A percentile compares a stretch with the other conserved stretches of the same genome.
These are phyloP conservation scores for Carlito syrichta DNA, from an alignment of 2,113 vertebrate genomes.

Conservation along the genomic window DNA sequence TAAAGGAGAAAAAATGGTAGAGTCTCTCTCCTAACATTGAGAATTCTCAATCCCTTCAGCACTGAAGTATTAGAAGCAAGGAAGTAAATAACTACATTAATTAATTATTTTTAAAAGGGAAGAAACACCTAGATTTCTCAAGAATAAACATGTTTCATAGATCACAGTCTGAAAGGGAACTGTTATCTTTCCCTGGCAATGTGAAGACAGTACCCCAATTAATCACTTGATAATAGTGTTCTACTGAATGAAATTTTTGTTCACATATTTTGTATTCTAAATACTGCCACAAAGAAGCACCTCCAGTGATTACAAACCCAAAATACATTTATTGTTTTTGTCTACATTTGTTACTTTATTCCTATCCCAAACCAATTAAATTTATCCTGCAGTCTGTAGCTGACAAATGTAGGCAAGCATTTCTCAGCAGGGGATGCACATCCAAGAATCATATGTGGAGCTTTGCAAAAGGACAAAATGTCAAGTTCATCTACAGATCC, in stretches of 20 bases:
- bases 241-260: neutral
- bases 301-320: neutral
- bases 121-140: neutral
- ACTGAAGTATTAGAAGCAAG: neutral
- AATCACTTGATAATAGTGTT: neutral
- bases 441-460: neutral
- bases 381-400: neutral
- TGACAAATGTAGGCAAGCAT: neutral
- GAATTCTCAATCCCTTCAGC: neutral
- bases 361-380: neutral
- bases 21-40: neutral
- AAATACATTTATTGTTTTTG: neutral
- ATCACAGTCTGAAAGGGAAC: fast-evolving
- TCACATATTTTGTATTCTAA: neutral
- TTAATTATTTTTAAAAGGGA: neutral
- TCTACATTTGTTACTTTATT: neutral
- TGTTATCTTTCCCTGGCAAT: neutral
- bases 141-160: neutral
- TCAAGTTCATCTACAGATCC: neutral
- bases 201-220: neutral
- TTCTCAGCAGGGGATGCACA: neutral
- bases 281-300: neutral
- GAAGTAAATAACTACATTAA: neutral
- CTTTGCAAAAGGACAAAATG: neutral
- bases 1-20: neutral